Evolutionary conservation across 2,797 vertebrate species (phyloP), one percentile per base, ranked within the genome.

Genomic region (Microcaecilia unicolor): DNA sequence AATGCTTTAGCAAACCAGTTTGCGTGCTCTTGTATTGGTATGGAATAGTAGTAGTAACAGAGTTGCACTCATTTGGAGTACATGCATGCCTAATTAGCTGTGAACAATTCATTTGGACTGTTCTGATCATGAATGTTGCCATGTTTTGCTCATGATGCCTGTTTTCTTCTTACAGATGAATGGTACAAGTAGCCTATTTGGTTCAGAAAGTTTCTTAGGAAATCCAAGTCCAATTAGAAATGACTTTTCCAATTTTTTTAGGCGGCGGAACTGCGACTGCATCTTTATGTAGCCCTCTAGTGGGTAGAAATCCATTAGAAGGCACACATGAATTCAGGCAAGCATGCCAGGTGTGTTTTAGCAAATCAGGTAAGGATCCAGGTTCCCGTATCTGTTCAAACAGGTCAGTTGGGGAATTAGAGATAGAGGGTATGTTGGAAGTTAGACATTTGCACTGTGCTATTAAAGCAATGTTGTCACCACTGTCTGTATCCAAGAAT

Each of bases 241-340:
- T 58, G 88, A 80, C 28, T 78, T 70, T 22, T 61, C 72, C 44
- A 70, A 64, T 44, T 53, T 70, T n/a, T 44, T 73, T 88, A 55
- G 85, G 85, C 51, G 64, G 62, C 44, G 31, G 57, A 26, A 9
- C 71, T 51, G 44, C 62, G 39, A 72, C 64, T 29, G 25, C 63
- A 7, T 37, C 61, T 10, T 14, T 51, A 13, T 42, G 63, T 51
- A 44, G 61, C 1, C 35, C 62, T 10, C 38, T 62, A 38, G 66
- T 58, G 6, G 72, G 78, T 9, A 83, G 87, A 52, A 97, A 97
- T 51, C 93, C 93, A 1, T 78, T 99, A 28, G 89, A 91, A 41
- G 88, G 91, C 48, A 97, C 90, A 0, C 93, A 99, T 27, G 93
- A 99, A 23, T 85, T 99, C 54, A 88, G 76, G 59, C 93, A 91